These are phyloP conservation scores for Epinotia nisella DNA, from an alignment of 2,888 invertebrate species.

Conservation along the genomic window DNA sequence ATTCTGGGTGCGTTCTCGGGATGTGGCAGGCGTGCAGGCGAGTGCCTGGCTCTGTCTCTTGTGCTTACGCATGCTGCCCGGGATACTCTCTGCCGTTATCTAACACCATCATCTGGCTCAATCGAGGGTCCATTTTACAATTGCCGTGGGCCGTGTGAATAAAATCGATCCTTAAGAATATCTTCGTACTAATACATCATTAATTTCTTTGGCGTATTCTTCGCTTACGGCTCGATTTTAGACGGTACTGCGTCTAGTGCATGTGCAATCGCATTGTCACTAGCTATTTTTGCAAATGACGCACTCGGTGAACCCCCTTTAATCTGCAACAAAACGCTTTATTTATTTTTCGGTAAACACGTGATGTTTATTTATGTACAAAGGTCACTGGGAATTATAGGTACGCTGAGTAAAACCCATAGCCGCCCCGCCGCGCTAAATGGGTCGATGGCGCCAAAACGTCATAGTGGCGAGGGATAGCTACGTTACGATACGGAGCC, in stretches of 20 bases:
- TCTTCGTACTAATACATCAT: slow-evolving; percentile 79
- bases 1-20: slow-evolving; percentile 70
- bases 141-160: slow-evolving; percentile 80
- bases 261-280: slow-evolving; percentile 82
- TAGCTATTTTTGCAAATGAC: slow-evolving; percentile 74
- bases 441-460: slow-evolving; percentile 85
- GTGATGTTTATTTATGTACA: slow-evolving; percentile 65
- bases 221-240: slow-evolving; percentile 74
- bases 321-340: slow-evolving; percentile 72
- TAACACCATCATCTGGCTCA: slow-evolving; percentile 75
- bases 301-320: slow-evolving; percentile 80
- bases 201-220: slow-evolving; percentile 82
- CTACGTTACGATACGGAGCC: slow-evolving; percentile 53
- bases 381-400: slow-evolving; percentile 67
- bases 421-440: slow-evolving; percentile 76
- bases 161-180: slow-evolving; percentile 78
- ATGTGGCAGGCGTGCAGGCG: slow-evolving; percentile 78
- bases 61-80: slow-evolving; percentile 83
- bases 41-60: slow-evolving; percentile 79
- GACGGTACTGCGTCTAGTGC: slow-evolving; percentile 71
- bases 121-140: slow-evolving; percentile 83
- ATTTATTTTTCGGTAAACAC: slow-evolving; percentile 56
- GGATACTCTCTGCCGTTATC: slow-evolving; percentile 73
- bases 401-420: slow-evolving; percentile 70
- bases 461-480: slow-evolving; percentile 66